Evolutionary conservation across 2,888 invertebrate species (phyloP).

Genomic region (Leptothorax acervorum): DNA sequence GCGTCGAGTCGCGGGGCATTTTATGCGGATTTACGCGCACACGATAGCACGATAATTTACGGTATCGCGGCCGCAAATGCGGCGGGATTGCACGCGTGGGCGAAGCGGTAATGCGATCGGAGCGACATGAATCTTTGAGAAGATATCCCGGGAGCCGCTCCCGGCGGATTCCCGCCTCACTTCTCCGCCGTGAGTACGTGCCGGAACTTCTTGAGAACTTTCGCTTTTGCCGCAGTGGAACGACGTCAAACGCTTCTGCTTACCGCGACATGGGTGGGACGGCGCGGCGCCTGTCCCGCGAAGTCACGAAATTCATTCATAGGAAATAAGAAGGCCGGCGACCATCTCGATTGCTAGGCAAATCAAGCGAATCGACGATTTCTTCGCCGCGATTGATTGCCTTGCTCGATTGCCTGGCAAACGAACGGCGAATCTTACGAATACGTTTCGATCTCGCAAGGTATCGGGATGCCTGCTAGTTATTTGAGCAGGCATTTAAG

Average conservation of each 20-base stretch:
- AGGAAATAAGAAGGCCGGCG: background rate
- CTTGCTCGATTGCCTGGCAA: background rate
- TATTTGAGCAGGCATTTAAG: background rate
- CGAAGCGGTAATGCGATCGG: conserved; percentile 25
- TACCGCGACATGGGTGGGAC: background rate
- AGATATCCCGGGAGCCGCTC: background rate
- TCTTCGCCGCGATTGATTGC: background rate
- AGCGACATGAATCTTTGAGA: conserved; percentile 41
- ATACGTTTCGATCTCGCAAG: background rate
- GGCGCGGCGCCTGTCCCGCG: background rate
- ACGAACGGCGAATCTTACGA: background rate
- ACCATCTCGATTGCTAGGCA: background rate
- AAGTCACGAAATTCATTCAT: conserved; percentile 21
- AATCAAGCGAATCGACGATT: background rate
- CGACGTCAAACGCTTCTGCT: conserved; percentile 37
- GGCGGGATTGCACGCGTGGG: background rate
- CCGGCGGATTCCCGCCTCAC: background rate
- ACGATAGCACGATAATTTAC: conserved; percentile 39
- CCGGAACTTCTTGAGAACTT: conserved; percentile 49
- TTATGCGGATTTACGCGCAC: conserved; percentile 21
- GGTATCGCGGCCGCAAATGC: conserved; percentile 1
- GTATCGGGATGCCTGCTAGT: background rate
- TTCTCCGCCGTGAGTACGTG: conserved; percentile 30
- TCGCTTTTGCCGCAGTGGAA: conserved; percentile 47
- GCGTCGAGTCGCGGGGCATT: background rate